phyloP scores from a whole-genome alignment of 2,888 invertebrate genomes.

The Adelognathus sp. region DNA sequence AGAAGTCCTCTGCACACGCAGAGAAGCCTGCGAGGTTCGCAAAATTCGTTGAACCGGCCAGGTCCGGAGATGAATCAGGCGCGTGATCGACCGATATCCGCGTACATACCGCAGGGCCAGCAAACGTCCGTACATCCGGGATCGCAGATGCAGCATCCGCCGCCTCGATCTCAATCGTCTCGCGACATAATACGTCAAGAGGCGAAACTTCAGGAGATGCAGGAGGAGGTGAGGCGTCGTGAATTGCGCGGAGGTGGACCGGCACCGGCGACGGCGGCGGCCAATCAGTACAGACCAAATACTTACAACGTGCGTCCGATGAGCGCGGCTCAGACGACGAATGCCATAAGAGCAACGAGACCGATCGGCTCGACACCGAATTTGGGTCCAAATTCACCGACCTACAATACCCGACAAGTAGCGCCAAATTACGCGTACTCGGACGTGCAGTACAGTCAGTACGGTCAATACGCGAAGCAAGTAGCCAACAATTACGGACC shows the following conservation, averaged over 20 bases:
- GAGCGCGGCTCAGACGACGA: conserved; percentile 69
- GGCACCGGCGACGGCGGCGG: conserved; percentile 57
- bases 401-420: conserved; percentile 60
- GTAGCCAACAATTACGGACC: conserved; percentile 67
- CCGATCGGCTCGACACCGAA: conserved; percentile 77
- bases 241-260: conserved; percentile 79
- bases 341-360: conserved; percentile 67
- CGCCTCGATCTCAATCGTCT: conserved; percentile 81
- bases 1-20: conserved; percentile 78
- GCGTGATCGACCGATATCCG: conserved; percentile 84
- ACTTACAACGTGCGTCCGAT: conserved; percentile 70
- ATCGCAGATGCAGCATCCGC: conserved; percentile 72
- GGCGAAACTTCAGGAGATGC: conserved; percentile 90
- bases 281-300: conserved; percentile 72
- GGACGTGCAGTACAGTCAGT: conserved; percentile 73
- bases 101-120: conserved; percentile 80
- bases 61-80: conserved; percentile 78
- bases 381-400: conserved; percentile 71
- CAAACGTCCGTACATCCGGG: conserved; percentile 67
- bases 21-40: conserved; percentile 83
- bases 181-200: conserved; percentile 83
- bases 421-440: conserved; percentile 69
- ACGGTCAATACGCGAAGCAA: conserved; percentile 72
- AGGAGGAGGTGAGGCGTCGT: conserved; percentile 88
- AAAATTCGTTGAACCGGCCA: conserved; percentile 83